Evolutionary conservation across 2,113 vertebrate genomes (phyloP), one percentile per base, ranked within the genome.

Genomic region (Vidua chalybeata): DNA sequence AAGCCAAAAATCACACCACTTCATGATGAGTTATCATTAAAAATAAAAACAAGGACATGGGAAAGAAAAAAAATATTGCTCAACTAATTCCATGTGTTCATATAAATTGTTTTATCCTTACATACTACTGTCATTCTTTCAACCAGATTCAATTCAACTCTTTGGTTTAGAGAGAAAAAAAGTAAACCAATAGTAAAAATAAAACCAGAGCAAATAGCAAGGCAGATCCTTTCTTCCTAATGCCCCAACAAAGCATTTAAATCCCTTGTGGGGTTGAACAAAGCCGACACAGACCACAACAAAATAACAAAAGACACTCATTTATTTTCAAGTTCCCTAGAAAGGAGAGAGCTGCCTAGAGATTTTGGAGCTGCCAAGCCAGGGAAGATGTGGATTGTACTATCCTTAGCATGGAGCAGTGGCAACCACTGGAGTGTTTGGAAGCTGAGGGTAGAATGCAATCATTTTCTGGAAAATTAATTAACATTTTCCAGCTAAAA

Each of bases 251-350:
- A 96, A 95, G 92, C 88, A 49, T 77, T 94, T 93, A 95, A 96
- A 92, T 95, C 94, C 85, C 96, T 94, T 81, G 75, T 61, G 88
- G 85, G 83, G 79, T 15, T 37, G 85, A 96, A 96, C 95, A 96
- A 96, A 96, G 96, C 83, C 48, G 64, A 93, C 85, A 85, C 56
- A 95, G 87, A 96, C 93, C 92, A 96, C 95, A 96, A 95, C 94
- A 96, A 96, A 95, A 91, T 92, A 93, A 96, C 95, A 97, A 96
- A 96, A 93, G 94, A 30, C 90, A 88, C 88, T 93, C 72, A 92
- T 96, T 97, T 96, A 96, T 96, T 96, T 96, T 81, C 94, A 90
- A 95, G 61, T 84, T 95, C 76, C 88, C 76, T 35, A 61, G 90
- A 93, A 96, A 81, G 56, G 76, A 49, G 69, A 89, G 93, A 89